Evolutionary conservation across 1,140 invertebrate species (phyloP).

Genomic region (Caenorhabditis inopinata): DNA sequence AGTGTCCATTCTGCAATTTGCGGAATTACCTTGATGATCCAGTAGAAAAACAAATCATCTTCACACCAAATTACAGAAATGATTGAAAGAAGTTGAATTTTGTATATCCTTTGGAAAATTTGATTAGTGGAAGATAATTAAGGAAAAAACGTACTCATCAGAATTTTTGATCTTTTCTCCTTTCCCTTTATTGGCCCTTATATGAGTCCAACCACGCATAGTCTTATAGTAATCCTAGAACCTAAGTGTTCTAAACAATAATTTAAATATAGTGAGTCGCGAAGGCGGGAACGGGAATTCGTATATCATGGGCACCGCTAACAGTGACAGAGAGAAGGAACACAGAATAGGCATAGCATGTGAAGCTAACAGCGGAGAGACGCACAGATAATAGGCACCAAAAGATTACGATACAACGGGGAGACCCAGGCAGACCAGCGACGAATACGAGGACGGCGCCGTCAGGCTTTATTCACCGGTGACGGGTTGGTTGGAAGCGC

Average conservation of each 20-base stretch:
- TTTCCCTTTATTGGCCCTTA: background rate
- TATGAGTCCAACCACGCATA: background rate
- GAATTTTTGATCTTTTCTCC: no score
- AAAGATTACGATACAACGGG: background rate
- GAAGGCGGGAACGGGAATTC: background rate
- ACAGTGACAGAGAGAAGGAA: background rate
- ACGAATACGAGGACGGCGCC: background rate
- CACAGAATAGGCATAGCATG: background rate
- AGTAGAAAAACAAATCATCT: no score
- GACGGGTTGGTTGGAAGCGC: constrained; percentile 8
- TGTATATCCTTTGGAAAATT: no score
- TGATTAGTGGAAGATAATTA: no score
- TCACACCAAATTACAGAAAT: no score
- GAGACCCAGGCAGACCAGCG: background rate
- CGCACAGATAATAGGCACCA: background rate
- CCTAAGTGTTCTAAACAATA: background rate
- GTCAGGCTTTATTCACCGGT: constrained; percentile 23
- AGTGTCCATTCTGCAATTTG: constrained; percentile 8
- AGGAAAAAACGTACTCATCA: no score
- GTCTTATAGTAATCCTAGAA: background rate
- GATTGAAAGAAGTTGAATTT: no score
- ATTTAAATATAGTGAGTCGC: background rate
- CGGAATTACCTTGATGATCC: background rate
- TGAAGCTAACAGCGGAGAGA: background rate
- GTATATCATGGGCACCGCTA: background rate